Evolutionary conservation across 1,140 invertebrate genomes (phyloP).

Genomic region (Eupeodes corollae): DNA sequence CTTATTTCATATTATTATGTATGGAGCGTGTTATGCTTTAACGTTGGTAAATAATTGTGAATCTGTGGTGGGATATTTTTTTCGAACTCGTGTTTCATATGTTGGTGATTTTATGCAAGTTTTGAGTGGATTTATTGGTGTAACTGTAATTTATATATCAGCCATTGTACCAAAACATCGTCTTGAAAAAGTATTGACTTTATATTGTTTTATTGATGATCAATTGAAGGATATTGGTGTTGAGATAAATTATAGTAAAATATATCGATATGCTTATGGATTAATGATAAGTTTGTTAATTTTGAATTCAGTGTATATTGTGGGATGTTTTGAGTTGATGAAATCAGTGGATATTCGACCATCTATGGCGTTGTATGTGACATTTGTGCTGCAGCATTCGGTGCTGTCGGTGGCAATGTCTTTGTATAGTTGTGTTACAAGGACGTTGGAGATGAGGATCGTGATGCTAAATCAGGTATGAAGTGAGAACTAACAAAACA

Average conservation of each 20-base stretch:
- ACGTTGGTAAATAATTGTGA: constrained; percentile 26
- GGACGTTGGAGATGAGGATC: constrained; percentile 26
- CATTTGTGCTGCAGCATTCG: constrained; percentile 29
- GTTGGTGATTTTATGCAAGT: constrained; percentile 33
- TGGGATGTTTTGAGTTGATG: constrained; percentile 20
- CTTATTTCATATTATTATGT: constrained; percentile 16
- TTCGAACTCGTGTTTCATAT: constrained; percentile 24
- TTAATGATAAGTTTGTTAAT: constrained; percentile 18
- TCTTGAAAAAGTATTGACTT: constrained; percentile 19
- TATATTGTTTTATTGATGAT: constrained; percentile 24
- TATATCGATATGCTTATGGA: constrained; percentile 23
- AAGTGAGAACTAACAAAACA: too few species aligned
- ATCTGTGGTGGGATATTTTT: constrained; percentile 31
- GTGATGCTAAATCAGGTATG: constrained; percentile 30
- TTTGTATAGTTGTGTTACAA: constrained; percentile 26
- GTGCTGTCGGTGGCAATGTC: constrained; percentile 22
- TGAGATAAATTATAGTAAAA: constrained; percentile 32
- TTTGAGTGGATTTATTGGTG: constrained; percentile 28
- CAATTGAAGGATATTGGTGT: constrained; percentile 24
- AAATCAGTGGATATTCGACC: constrained; percentile 16
- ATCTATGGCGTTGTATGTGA: constrained; percentile 20
- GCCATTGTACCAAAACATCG: constrained; percentile 27
- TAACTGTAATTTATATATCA: constrained; percentile 29
- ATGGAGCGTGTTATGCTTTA: constrained; percentile 19
- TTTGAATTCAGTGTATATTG: constrained; percentile 16